phyloP scores from a whole-genome alignment of 2,113 vertebrate species.

The Crocuta crocuta region DNA sequence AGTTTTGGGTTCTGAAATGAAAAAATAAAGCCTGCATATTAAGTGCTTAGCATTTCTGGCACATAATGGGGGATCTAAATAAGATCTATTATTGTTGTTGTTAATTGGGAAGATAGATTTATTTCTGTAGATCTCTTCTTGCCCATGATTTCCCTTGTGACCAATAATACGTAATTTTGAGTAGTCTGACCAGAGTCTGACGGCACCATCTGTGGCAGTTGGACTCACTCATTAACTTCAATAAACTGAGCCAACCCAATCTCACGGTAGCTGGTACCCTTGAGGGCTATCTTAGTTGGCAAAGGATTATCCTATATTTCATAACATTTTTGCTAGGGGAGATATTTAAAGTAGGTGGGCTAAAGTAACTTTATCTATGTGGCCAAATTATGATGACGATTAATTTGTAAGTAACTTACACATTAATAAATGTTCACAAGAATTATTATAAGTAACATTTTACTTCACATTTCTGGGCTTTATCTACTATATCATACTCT shows the following conservation, averaged over 20 bases:
- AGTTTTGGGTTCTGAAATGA: not conserved
- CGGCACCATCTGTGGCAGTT: not conserved
- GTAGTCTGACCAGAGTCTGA: conserved; percentile 16
- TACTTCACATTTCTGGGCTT: not conserved
- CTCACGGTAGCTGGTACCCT: conserved; percentile 11
- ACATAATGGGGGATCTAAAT: not conserved
- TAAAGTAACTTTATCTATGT: not conserved
- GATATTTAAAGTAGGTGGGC: not conserved
- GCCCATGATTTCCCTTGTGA: not conserved
- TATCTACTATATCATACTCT: not conserved
- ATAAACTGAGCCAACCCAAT: not conserved
- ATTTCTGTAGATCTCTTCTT: conserved; percentile 29
- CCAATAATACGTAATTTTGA: conserved; percentile 23
- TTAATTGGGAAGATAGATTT: conserved; percentile 27
- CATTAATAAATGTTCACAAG: not conserved
- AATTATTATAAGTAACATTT: not conserved
- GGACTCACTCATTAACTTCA: conserved; percentile 7
- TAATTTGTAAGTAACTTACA: not conserved
- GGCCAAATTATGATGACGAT: conserved; percentile 6
- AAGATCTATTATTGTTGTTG: not conserved
- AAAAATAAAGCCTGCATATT: not conserved
- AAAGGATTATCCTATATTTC: conserved; percentile 21
- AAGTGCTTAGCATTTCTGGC: conserved; percentile 1
- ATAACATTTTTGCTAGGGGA: not conserved
- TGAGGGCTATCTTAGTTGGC: conserved; percentile 28